A percentile compares a stretch with the other conserved stretches of the same genome.
Evolutionary conservation across 2,113 vertebrate species (phyloP).

Genomic region (Ginglymostoma cirratum): DNA sequence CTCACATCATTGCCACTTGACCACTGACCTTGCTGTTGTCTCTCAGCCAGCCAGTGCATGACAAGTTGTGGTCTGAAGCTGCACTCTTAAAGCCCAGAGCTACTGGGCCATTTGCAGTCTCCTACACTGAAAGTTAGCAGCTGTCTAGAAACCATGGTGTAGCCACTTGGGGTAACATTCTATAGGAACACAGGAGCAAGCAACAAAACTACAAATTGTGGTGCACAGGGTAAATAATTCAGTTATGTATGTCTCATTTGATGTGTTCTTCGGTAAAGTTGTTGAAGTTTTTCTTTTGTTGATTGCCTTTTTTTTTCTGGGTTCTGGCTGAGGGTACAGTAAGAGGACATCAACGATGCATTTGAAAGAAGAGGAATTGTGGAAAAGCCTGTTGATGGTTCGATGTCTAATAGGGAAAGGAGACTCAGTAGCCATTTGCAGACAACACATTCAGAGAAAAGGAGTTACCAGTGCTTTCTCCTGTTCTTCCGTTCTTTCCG

Average conservation of each 20-base stretch:
- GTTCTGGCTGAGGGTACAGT: not conserved
- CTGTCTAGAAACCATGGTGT: not conserved
- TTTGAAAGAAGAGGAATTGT: not conserved
- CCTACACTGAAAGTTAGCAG: not conserved
- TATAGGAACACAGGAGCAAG: not conserved
- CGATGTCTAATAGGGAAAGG: not conserved
- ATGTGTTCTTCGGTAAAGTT: not conserved
- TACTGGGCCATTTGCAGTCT: not conserved
- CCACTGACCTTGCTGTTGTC: not conserved
- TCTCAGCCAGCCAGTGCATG: not conserved
- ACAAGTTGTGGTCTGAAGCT: not conserved
- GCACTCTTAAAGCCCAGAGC: not conserved
- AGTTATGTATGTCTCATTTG: not conserved
- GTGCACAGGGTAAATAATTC: not conserved
- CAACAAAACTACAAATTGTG: not conserved
- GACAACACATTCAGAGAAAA: too few species aligned
- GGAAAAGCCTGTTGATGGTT: not conserved
- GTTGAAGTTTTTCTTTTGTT: not conserved
- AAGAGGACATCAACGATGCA: not conserved
- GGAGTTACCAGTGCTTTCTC: too few species aligned
- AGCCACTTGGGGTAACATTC: not conserved
- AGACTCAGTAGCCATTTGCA: not conserved
- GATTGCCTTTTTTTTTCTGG: not conserved
- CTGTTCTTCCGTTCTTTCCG: too few species aligned
- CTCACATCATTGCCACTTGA: not conserved